phyloP scores from a whole-genome alignment of 2,113 vertebrate species.

The Alaudala cheleensis region DNA sequence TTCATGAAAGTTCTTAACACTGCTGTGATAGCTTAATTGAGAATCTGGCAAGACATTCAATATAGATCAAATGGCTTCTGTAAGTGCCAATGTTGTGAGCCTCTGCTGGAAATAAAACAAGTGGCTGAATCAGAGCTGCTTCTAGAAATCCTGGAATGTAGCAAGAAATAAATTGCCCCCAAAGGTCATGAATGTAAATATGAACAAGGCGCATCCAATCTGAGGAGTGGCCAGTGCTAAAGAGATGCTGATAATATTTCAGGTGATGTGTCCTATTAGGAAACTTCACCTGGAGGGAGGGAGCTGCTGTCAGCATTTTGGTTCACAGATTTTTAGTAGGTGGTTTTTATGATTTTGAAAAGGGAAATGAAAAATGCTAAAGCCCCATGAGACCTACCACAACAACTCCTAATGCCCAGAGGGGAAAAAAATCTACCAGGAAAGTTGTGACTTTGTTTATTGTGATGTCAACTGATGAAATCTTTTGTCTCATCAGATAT shows the following conservation, averaged over 20 bases:
- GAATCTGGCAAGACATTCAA: neutral
- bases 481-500: neutral
- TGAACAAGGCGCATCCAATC: neutral
- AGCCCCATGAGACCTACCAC: neutral
- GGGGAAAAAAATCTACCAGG: neutral
- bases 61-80: accelerated
- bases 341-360: neutral
- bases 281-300: neutral
- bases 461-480: neutral
- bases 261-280: neutral
- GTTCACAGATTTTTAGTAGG: neutral
- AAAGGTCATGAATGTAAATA: neutral
- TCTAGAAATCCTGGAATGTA: neutral
- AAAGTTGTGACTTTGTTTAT: neutral
- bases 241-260: neutral
- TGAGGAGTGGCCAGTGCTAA: neutral
- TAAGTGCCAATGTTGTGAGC: neutral
- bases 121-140: neutral
- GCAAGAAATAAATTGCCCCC: neutral
- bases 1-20: neutral
- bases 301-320: neutral
- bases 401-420: neutral
- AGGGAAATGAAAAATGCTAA: neutral
- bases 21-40: neutral
- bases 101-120: neutral